These are phyloP conservation scores for Nerophis ophidion DNA, from an alignment of 2,113 vertebrate species.

Conservation along the genomic window DNA sequence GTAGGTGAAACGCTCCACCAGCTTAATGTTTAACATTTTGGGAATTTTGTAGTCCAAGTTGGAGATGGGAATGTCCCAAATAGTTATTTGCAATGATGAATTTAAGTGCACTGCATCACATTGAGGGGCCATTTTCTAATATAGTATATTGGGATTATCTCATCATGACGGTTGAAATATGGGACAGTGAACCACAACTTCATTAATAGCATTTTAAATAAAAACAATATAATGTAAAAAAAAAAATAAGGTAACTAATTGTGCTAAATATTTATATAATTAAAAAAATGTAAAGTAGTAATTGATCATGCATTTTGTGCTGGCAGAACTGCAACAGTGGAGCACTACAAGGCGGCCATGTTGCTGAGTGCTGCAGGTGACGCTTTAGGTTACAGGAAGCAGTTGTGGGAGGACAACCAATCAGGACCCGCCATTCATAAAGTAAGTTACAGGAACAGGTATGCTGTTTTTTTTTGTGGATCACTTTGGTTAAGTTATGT, in stretches of 20 bases:
- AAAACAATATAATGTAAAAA: too few species aligned
- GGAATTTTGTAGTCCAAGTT: too few species aligned
- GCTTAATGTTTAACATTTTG: not conserved
- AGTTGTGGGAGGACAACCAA: constrained; percentile 77
- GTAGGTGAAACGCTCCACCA: too few species aligned
- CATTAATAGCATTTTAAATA: too few species aligned
- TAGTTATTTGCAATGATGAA: too few species aligned
- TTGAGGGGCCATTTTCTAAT: too few species aligned
- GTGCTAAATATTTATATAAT: not conserved
- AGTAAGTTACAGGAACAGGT: constrained; percentile 35
- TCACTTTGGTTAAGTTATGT: not conserved
- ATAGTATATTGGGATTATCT: too few species aligned
- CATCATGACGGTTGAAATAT: too few species aligned
- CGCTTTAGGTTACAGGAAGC: constrained; percentile 75
- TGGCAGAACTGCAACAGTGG: constrained; percentile 38
- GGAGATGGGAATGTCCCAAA: too few species aligned
- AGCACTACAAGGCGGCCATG: constrained; percentile 75
- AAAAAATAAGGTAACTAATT: too few species aligned
- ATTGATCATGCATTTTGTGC: not conserved
- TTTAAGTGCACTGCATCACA: too few species aligned
- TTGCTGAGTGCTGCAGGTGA: constrained; percentile 79
- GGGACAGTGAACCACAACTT: too few species aligned
- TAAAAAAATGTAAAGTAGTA: not conserved
- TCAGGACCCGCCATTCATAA: constrained; percentile 74
- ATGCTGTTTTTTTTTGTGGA: not conserved